Evolutionary conservation across 92 coral and sea anemone species (phyloP), one percentile per base, ranked within the genome.

Genomic region (Palythoa heliodiscus): DNA sequence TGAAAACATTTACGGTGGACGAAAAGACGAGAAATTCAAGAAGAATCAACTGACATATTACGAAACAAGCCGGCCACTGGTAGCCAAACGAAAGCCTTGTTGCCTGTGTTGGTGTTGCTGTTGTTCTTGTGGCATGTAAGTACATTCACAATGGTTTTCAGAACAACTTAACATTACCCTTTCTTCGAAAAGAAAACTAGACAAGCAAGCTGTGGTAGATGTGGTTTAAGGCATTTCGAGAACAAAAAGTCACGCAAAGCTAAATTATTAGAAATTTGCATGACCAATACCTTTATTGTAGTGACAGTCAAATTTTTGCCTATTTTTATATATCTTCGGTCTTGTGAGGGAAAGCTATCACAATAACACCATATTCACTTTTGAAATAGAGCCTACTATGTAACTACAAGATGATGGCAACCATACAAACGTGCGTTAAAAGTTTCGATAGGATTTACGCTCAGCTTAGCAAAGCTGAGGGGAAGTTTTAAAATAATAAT

Each of bases 21-120:
- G 84, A 80, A 80, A 80, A 66, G 84, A 80, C 5, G 84, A 80
- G 84, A 80, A 80, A 3, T 80, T 47, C 40, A 64, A 15, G 24
- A 80, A 67, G 74, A 80, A 80, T 58, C 73, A 52, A 19, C 40
- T 80, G 6, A 66, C 84, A 22, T 80, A 63, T 80, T 25, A 90
- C 52, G 87, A 89, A 55, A 83, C 71, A 9, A 89, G 86, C 52
- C 81, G 89, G 12, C 91, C 91, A 60, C 40, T 89, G 47, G 89
- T 87, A 40, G 71, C 83, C 60, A 88, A 89, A 55, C 88, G 93
- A 69, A 89, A 83, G 58, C 89, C 89, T 74, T 92, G 95, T 13
- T 94, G 98, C 53, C 70, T 94, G 68, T 94, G 98, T 38, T 92
- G 95, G 94, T 91, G 94, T 39, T 94, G 92, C 75, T 94, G 98